A percentile compares a stretch with the other conserved stretches of the same genome.
Evolutionary conservation across 2,113 vertebrate genomes (phyloP).

Genomic region (Chrysochloris asiatica): DNA sequence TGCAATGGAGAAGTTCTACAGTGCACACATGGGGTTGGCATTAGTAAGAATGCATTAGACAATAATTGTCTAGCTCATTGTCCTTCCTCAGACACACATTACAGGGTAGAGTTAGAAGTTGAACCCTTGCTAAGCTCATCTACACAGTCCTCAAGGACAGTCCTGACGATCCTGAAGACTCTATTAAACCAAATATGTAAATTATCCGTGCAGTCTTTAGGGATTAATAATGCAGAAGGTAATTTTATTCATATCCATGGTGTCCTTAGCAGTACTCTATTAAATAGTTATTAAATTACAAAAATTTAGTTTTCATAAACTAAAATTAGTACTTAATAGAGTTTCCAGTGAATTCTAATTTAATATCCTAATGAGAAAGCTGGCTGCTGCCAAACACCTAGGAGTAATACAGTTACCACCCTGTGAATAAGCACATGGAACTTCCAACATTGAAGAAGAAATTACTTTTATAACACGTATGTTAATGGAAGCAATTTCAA

Average conservation of each 20-base stretch:
- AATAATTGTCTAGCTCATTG: neutral
- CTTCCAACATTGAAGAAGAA: neutral
- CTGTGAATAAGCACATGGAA: neutral
- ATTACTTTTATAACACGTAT: neutral
- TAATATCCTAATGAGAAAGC: conserved; percentile 23
- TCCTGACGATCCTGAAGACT: neutral
- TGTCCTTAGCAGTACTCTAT: neutral
- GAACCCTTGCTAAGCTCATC: neutral
- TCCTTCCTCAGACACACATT: neutral
- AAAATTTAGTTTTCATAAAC: conserved; percentile 49
- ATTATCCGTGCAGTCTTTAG: neutral
- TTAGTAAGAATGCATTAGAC: neutral
- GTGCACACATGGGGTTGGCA: neutral
- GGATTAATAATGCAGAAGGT: neutral
- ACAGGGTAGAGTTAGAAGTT: neutral
- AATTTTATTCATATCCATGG: neutral
- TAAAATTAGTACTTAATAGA: conserved; percentile 45
- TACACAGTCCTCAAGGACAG: neutral
- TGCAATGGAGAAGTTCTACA: neutral
- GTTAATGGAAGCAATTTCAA: neutral
- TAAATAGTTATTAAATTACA: conserved; percentile 18
- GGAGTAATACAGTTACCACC: neutral
- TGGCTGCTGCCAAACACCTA: conserved; percentile 11
- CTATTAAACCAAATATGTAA: neutral
- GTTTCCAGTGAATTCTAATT: conserved; percentile 48